Base-by-base conservation (phyloP, 1,140 invertebrate species). In the Dermatophagoides farinae region DNA sequence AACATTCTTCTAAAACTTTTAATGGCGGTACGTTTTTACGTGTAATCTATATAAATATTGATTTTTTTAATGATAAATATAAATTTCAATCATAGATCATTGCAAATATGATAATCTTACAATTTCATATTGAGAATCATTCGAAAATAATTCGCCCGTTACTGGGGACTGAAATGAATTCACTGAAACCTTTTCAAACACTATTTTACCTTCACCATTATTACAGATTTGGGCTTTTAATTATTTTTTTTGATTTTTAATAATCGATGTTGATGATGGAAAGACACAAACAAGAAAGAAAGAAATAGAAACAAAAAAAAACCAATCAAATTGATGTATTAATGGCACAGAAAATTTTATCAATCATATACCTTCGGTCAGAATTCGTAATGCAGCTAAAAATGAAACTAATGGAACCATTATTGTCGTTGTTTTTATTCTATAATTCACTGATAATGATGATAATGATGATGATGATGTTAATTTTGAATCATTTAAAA, bases 141-240 rank as follows among this genome's bases (percentile, higher is more conserved):
- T 5, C 57, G 61, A 31, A 31, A 31, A 8, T 31, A 31, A 31
- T 31, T 31, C 31, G 31, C 31, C 31, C 8, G 38, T 2, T 54
- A 8, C 85, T 73, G 87, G 84, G 41, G 89, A 76, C 70, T 88
- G 85, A 67, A 86, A 84, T 71, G 88, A n/a, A n/a, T n/a, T n/a
- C n/a, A n/a, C 86, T 20, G 85, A 84, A 67, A 90, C 71, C 71
- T 86, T 78, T 73, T 90, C 87, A 67, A 88, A 90, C 70, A 86
- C 82, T 18, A 89, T 80, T 68, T 85, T 78, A 20, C 87, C 87
- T 65, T 81, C 76, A 44, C 86, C 86, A 71, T 86, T 83, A 69
- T 88, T 88, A 70, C 87, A 90, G 64, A 84, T 88, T 81, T 89
- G 86, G 62, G 83, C 85, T 86, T 62, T n/a, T n/a, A n/a, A n/a